Evolutionary conservation across 2,888 invertebrate genomes (phyloP).

Genomic region (Bibio marci): DNA sequence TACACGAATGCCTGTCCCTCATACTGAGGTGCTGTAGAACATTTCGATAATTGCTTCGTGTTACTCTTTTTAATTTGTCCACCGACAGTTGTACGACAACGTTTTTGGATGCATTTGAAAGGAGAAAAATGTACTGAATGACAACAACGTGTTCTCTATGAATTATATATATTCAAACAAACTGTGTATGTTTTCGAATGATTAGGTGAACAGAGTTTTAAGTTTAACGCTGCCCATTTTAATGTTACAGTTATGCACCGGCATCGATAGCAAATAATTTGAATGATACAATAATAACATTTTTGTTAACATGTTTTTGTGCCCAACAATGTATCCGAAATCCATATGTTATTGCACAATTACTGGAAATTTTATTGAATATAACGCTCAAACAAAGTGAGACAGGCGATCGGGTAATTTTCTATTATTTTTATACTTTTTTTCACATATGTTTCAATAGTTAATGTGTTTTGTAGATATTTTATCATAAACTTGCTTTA

Average conservation of each 20-base stretch:
- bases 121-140: no score
- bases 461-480: conserved; percentile 39
- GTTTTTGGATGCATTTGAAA: no score
- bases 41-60: no score
- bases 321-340: conserved; percentile 83
- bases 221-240: background rate
- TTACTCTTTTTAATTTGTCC: no score
- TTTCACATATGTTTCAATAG: background rate
- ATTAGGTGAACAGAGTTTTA: background rate
- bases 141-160: no score
- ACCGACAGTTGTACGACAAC: no score
- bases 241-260: background rate
- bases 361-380: conserved; percentile 78
- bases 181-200: conserved; percentile 4
- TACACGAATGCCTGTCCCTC: no score
- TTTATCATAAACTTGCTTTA: conserved; percentile 74
- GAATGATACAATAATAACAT: conserved; percentile 69
- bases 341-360: conserved; percentile 92
- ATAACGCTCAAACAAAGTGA: conserved; percentile 45
- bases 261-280: no score
- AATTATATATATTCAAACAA: no score
- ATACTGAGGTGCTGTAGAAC: no score
- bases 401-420: background rate
- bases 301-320: conserved; percentile 80
- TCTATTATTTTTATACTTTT: background rate